Percentiles rank a stretch among this genome's conserved stretches.
These are phyloP conservation scores for Gorsachius magnificus DNA, from an alignment of 2,797 vertebrate genomes.

Conservation along the genomic window DNA sequence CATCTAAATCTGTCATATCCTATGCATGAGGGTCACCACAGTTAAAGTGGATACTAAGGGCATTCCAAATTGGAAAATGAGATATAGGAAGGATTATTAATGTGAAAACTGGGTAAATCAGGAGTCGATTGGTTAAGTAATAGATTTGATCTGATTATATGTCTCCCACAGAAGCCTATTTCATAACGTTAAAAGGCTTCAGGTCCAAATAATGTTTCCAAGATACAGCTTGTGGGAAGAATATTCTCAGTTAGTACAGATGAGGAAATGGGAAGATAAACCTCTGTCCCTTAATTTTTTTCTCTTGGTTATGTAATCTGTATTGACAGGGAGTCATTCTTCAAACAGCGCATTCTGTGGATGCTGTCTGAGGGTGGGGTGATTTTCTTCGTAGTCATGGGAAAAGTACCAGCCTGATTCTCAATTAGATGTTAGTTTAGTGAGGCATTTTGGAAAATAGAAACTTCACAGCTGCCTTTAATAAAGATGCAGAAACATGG, in stretches of 20 bases:
- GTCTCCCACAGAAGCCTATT: neutral
- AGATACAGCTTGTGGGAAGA: neutral
- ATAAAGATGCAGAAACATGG: neutral
- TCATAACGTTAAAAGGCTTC: neutral
- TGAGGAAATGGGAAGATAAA: neutral
- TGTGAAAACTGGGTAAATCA: neutral
- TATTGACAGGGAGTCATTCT: neutral
- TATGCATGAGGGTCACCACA: neutral
- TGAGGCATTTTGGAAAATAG: neutral
- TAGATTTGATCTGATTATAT: neutral
- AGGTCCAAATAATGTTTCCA: neutral
- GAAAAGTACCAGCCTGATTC: neutral
- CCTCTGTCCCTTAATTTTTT: neutral
- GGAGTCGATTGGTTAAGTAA: neutral
- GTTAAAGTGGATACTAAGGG: neutral
- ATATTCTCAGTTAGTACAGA: neutral
- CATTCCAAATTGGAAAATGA: neutral
- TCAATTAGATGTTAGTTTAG: neutral
- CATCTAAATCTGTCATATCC: neutral
- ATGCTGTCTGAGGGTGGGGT: neutral
- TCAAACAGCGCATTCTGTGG: neutral
- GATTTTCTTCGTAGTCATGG: neutral
- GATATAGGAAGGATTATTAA: neutral
- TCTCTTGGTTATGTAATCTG: neutral
- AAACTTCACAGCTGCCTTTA: neutral